Evolutionary conservation across 2,797 vertebrate genomes (phyloP), one percentile per base, ranked within the genome.

Genomic region (Platalea minor): DNA sequence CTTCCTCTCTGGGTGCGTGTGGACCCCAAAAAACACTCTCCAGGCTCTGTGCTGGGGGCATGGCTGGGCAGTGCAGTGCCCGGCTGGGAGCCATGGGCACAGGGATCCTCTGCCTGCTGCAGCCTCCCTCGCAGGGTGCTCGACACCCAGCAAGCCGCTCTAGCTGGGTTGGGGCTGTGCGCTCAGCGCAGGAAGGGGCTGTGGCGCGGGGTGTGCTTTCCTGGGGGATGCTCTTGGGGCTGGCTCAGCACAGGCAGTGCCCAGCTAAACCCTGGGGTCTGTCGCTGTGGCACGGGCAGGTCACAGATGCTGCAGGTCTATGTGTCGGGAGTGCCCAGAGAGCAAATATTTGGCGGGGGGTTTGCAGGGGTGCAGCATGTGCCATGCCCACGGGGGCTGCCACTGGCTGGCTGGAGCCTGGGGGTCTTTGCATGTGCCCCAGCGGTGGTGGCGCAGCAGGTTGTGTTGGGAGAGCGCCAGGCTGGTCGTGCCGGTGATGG

Each of bases 101-200:
- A 2, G 43, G 31, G 43, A 77, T 17, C 5, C 89, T 50, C 33
- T 7, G 18, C 53, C 7, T 2, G 1, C 37, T 23, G 7, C 39
- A 51, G 43, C 46, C 17, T 24, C n/a, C 24, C 24, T 54, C 0
- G 7, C 37, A 1, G 63, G 41, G 64, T 63, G 29, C 28, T 46
- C 0, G 28, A 9, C 54, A 9, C 53, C 53, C 72, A 6, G 10
- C 0, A 1, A 48, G 56, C 59, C 0, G 31, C 82, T 60, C 65
- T 29, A 14, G 8, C 2, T 1, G 2, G 53, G 23, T 0, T 0
- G 2, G 41, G 68, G 64, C 75, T 39, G 77, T 0, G 11, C 6
- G 16, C 15, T 2, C 0, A 0, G 69, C 5, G 70, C 1, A 4
- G 80, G 69, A 43, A 21, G n/a, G 51, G 59, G 60, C 78, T 77